Evolutionary conservation across 2,888 invertebrate species (phyloP).

Genomic region (Hemaris fuciformis): DNA sequence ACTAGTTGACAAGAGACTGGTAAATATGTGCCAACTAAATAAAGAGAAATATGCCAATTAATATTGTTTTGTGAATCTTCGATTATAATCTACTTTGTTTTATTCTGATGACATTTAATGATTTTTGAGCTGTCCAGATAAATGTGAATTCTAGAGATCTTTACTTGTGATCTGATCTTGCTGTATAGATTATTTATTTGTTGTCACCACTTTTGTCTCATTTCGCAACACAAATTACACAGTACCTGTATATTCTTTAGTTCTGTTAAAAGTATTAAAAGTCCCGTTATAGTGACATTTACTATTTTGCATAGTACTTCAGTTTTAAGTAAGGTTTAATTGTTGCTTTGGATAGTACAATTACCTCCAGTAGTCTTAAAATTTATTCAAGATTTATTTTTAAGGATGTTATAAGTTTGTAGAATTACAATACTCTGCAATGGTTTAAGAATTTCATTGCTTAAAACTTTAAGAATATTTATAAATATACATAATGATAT

Average conservation of each 20-base stretch:
- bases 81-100: no score
- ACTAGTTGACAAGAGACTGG: no score
- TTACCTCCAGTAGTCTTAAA: background rate
- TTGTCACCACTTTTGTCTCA: background rate
- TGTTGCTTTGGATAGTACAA: background rate
- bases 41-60: no score
- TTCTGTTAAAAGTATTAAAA: background rate
- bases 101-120: no score
- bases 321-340: background rate
- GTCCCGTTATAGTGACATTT: conserved; percentile 4
- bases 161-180: no score
- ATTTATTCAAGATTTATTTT: background rate
- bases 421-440: background rate
- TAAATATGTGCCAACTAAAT: no score
- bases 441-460: background rate
- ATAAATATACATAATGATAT: background rate
- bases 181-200: background rate
- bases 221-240: background rate
- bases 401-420: background rate
- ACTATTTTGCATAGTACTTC: background rate
- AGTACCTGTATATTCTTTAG: background rate
- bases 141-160: no score
- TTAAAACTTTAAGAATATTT: background rate
- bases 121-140: no score
- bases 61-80: no score